Evolutionary conservation across 2,888 invertebrate genomes (phyloP).

Genomic region (Brenthis hecate): DNA sequence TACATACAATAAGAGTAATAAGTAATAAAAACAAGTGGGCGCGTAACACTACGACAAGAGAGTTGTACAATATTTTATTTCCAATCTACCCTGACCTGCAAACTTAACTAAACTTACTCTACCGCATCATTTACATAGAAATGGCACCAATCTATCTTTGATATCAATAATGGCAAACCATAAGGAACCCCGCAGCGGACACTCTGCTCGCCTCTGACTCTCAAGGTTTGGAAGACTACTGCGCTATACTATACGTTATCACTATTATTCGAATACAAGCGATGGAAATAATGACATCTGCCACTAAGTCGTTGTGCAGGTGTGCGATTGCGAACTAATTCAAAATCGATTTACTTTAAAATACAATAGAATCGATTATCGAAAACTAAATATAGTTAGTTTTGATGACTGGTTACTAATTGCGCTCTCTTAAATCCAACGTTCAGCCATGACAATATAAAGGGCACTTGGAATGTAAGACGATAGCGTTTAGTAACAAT

Average conservation of each 20-base stretch:
- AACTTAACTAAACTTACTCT: constrained; percentile 80
- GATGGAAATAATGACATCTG: constrained; percentile 51
- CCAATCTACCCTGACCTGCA: constrained; percentile 81
- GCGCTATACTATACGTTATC: constrained; percentile 73
- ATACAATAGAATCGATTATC: constrained; percentile 13
- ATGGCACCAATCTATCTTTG: constrained; percentile 83
- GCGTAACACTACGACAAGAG: constrained; percentile 56
- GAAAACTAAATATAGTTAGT: too few species aligned
- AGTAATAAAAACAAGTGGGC: constrained; percentile 61
- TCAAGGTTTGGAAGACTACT: constrained; percentile 81
- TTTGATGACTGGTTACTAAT: not conserved
- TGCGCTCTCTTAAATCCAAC: not conserved
- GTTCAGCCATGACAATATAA: constrained; percentile 8
- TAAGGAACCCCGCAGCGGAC: constrained; percentile 78
- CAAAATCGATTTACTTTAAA: constrained; percentile 19
- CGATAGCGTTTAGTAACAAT: not conserved
- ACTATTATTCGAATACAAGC: constrained; percentile 69
- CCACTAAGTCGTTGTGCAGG: constrained; percentile 6
- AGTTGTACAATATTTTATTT: constrained; percentile 74
- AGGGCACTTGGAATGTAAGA: not conserved
- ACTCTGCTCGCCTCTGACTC: constrained; percentile 55
- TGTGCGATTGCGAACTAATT: constrained; percentile 13
- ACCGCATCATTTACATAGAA: constrained; percentile 79
- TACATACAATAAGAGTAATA: constrained; percentile 48
- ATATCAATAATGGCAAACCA: constrained; percentile 82